Evolutionary conservation across 2,888 invertebrate genomes (phyloP).

Genomic region (Cecidostiba fungosa): DNA sequence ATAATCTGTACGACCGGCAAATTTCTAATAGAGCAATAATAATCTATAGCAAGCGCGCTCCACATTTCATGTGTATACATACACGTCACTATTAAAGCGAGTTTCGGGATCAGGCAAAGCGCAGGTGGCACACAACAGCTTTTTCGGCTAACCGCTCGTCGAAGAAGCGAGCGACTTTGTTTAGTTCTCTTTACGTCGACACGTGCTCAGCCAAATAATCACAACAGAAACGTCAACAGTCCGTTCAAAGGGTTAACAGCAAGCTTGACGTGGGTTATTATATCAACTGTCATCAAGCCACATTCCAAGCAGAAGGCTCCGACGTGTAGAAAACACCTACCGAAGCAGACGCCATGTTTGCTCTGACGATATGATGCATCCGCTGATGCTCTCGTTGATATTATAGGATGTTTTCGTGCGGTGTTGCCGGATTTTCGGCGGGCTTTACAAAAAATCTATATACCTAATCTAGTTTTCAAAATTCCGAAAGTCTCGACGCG

Average conservation of each 20-base stretch:
- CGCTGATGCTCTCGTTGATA: background rate
- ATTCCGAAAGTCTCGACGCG: background rate
- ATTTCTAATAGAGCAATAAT: slow-evolving; percentile 1
- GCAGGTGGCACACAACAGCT: background rate
- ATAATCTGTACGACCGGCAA: background rate
- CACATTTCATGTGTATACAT: slow-evolving; percentile 53
- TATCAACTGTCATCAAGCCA: slow-evolving; percentile 11
- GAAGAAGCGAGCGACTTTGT: background rate
- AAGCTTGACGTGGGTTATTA: background rate
- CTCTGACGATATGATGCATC: background rate
- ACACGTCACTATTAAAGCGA: slow-evolving; percentile 54
- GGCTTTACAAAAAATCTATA: background rate
- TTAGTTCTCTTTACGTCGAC: background rate
- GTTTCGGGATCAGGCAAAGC: slow-evolving; percentile 18
- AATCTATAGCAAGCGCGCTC: slow-evolving; percentile 31
- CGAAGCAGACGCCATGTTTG: slow-evolving; percentile 79
- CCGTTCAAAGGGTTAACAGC: background rate
- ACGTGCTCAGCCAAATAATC: background rate
- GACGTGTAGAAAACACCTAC: slow-evolving; percentile 70
- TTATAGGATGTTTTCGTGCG: background rate
- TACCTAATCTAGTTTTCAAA: too few species aligned
- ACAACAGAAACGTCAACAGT: background rate
- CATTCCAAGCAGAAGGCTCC: slow-evolving; percentile 49
- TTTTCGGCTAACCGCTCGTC: slow-evolving; percentile 43
- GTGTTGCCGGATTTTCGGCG: background rate